Evolutionary conservation across 2,888 invertebrate genomes (phyloP).

Genomic region (Odontocolon sp.): DNA sequence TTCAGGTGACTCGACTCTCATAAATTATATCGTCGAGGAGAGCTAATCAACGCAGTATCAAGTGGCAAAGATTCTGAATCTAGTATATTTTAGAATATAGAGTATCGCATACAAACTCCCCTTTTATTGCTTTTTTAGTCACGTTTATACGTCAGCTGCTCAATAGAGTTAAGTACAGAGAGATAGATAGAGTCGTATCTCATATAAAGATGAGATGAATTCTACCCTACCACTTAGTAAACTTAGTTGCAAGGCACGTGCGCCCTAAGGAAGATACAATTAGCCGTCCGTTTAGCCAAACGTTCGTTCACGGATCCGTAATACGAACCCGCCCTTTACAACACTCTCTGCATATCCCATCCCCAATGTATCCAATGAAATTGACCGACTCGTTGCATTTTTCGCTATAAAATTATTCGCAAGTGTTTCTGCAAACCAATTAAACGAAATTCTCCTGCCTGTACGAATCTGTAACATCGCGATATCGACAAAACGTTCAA

Average conservation of each 20-base stretch:
- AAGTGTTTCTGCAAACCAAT: no score
- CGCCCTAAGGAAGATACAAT: conserved; percentile 54
- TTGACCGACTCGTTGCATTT: conserved; percentile 11
- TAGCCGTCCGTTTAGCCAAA: conserved; percentile 46
- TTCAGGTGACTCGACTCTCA: no score
- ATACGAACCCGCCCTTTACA: conserved; percentile 30
- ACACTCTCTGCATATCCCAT: background rate
- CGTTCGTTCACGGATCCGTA: conserved; percentile 45
- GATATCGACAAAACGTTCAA: conserved; percentile 39
- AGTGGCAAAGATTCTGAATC: conserved; percentile 19
- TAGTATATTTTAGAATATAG: no score
- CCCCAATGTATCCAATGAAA: conserved; percentile 1
- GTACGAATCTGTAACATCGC: conserved; percentile 13
- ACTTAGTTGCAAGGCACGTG: conserved; percentile 52
- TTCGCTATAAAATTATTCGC: no score
- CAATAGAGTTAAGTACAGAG: no score
- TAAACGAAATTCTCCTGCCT: conserved; percentile 37
- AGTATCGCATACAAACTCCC: background rate
- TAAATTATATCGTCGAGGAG: background rate
- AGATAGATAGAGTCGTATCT: no score
- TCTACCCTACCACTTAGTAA: no score
- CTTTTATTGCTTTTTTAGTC: no score
- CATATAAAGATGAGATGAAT: background rate
- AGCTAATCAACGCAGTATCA: conserved; percentile 21
- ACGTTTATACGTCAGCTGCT: no score